A percentile compares a stretch with the other conserved stretches of the same genome.
Conservation (phyloP, 2,797 vertebrate genomes). For the Botia kubotai region DNA sequence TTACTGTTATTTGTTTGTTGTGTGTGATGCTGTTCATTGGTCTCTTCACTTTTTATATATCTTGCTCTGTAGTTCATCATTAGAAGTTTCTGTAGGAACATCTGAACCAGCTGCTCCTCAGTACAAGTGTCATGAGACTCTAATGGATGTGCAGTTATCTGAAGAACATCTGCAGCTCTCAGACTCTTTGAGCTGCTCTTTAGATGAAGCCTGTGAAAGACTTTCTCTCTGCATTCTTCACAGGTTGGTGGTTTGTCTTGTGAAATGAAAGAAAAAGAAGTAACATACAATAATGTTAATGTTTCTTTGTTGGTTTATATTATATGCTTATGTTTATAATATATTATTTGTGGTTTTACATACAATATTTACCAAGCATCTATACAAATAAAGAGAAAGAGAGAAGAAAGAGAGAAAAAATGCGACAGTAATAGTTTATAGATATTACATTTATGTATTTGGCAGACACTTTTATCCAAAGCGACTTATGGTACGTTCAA, state of each 20-base stretch:
- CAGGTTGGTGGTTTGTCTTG: no score
- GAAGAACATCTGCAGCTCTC: not conserved
- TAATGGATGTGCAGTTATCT: not conserved
- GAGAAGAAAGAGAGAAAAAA: no score
- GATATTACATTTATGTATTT: no score
- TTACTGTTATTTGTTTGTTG: not conserved
- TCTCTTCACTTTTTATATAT: not conserved
- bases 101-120: not conserved
- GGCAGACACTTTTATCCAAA: no score
- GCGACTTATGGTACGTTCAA: no score
- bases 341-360: no score
- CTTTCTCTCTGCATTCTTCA: no score
- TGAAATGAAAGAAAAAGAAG: no score
- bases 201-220: conserved; percentile 7
- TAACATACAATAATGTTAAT: no score
- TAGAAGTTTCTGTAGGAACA: not conserved
- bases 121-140: not conserved
- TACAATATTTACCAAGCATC: not conserved
- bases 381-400: not conserved
- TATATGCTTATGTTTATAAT: no score
- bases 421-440: no score
- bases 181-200: not conserved
- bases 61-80: conserved; percentile 9
- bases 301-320: no score
- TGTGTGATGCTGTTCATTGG: not conserved